Evolutionary conservation across 2,888 invertebrate genomes (phyloP).

Genomic region (Platerodrilus igneus): DNA sequence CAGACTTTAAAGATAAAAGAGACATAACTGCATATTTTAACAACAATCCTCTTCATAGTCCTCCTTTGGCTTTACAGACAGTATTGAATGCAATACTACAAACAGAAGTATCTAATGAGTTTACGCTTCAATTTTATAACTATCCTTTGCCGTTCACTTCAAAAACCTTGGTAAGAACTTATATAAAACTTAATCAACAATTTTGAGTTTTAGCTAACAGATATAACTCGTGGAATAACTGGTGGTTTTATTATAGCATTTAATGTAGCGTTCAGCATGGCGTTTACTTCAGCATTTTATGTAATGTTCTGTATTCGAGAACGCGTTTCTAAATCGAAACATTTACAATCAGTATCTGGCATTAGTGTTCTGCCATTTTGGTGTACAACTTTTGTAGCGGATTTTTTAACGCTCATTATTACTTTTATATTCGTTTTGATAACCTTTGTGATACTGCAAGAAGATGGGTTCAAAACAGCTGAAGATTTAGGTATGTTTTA

Average conservation of each 20-base stretch:
- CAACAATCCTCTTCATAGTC: constrained; percentile 61
- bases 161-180: constrained; percentile 51
- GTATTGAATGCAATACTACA: constrained; percentile 53
- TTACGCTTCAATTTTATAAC: constrained; percentile 53
- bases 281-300: constrained; percentile 63
- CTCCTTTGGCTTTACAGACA: constrained; percentile 59
- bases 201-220: constrained; percentile 35
- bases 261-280: constrained; percentile 68
- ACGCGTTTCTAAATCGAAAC: constrained; percentile 61
- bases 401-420: constrained; percentile 59
- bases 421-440: constrained; percentile 55
- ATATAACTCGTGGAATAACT: constrained; percentile 39
- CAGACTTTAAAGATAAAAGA: constrained; percentile 48
- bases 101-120: constrained; percentile 25
- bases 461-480: constrained; percentile 55
- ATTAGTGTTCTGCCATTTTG: constrained; percentile 64
- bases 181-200: constrained; percentile 8
- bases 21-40: constrained; percentile 68
- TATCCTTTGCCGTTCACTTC: constrained; percentile 64
- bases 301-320: constrained; percentile 63
- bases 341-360: constrained; percentile 69
- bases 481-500: constrained; percentile 51
- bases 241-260: constrained; percentile 58
- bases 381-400: constrained; percentile 64
- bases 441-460: constrained; percentile 60